These are phyloP conservation scores for Pangasius larnaudii DNA, from an alignment of 2,797 vertebrate genomes.

Conservation along the genomic window DNA sequence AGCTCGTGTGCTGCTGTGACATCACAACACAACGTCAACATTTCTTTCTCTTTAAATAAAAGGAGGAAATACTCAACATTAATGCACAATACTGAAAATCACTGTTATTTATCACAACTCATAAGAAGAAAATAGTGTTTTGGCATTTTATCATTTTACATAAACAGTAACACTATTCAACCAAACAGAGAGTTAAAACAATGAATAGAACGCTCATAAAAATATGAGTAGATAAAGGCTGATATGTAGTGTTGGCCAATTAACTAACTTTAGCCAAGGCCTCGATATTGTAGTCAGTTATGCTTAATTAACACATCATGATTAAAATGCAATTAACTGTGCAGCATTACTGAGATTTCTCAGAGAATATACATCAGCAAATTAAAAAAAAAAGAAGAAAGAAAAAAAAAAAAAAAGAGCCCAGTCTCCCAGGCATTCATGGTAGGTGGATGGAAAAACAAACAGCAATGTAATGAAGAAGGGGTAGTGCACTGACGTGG, in stretches of 20 bases:
- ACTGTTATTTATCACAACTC: background rate
- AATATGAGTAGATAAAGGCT: background rate
- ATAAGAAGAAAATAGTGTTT: background rate
- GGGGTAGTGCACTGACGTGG: background rate
- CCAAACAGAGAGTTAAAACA: background rate
- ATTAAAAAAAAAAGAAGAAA: background rate
- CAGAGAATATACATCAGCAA: background rate
- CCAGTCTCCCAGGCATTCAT: background rate
- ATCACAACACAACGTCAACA: background rate
- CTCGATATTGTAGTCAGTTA: background rate
- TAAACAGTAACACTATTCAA: background rate
- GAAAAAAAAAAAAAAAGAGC: background rate
- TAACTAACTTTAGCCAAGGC: background rate
- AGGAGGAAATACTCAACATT: background rate
- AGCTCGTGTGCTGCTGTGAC: background rate
- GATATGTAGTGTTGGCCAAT: background rate
- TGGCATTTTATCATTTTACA: background rate
- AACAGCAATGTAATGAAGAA: constrained; percentile 9
- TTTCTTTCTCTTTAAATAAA: background rate
- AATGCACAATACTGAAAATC: background rate
- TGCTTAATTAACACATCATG: background rate
- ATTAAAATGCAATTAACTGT: background rate
- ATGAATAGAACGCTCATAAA: background rate
- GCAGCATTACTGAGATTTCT: no score
- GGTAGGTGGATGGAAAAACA: constrained; percentile 25